Evolutionary conservation across 2,113 vertebrate species (phyloP).

Genomic region (Lipophrys pholis): DNA sequence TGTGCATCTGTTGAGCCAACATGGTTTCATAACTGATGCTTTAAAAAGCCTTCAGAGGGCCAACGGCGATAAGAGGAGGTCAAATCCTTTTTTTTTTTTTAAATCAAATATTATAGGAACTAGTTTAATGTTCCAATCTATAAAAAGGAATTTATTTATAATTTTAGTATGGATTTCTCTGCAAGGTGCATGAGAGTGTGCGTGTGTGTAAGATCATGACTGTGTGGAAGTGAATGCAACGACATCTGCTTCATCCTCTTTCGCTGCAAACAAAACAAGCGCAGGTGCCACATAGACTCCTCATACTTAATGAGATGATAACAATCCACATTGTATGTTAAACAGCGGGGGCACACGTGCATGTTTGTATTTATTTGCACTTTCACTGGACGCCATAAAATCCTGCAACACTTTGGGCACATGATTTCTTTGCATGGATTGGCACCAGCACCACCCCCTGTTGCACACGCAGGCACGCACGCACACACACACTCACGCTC

Average conservation of each 20-base stretch:
- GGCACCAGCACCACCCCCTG: conserved; percentile 31
- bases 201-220: not conserved
- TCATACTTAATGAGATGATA: conserved; percentile 34
- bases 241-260: conserved; percentile 25
- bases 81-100: conserved; percentile 3
- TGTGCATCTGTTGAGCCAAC: conserved; percentile 61
- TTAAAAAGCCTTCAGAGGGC: conserved; percentile 27
- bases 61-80: conserved; percentile 9
- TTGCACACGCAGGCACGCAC: conserved; percentile 6
- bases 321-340: conserved; percentile 35
- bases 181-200: not conserved
- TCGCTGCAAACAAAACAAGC: conserved; percentile 43
- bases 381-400: conserved; percentile 13
- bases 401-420: conserved; percentile 36
- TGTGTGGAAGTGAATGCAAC: conserved; percentile 14
- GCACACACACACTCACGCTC: conserved; percentile 30
- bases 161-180: no score
- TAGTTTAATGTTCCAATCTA: conserved; percentile 3
- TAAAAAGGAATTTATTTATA: conserved; percentile 8
- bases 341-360: conserved; percentile 43
- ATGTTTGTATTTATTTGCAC: conserved; percentile 44
- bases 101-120: conserved; percentile 10
- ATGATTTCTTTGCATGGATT: conserved; percentile 30
- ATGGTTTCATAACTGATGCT: conserved; percentile 39
- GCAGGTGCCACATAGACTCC: conserved; percentile 26